Percentiles rank a stretch among this genome's conserved stretches.
These are phyloP conservation scores for Volucella bombylans DNA, from an alignment of 2,888 invertebrate species.

Conservation along the genomic window DNA sequence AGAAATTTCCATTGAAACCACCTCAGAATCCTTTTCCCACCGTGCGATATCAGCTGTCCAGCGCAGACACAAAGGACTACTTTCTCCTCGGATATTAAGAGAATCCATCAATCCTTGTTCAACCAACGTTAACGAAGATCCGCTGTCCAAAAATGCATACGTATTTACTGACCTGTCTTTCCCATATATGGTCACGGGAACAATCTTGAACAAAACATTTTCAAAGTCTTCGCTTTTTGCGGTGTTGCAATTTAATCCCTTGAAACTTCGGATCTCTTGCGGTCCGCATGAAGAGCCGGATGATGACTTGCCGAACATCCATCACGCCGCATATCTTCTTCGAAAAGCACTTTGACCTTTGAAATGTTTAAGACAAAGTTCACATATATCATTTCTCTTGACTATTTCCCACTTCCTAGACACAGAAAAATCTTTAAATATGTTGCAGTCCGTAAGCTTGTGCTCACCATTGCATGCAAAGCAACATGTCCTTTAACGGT, in stretches of 20 bases:
- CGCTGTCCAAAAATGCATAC: constrained; percentile 28
- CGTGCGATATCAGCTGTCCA: no score
- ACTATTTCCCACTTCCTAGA: constrained; percentile 8
- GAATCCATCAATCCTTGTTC: no score
- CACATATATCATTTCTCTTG: not conserved
- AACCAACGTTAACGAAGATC: constrained; percentile 16
- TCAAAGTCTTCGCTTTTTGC: no score
- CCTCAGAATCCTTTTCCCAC: no score
- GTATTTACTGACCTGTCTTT: constrained; percentile 19
- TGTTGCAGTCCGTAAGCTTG: not conserved
- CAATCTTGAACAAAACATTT: constrained; percentile 17
- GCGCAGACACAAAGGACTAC: no score
- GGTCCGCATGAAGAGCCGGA: no score
- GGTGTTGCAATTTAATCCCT: no score
- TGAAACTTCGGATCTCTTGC: no score
- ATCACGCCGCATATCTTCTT: not conserved
- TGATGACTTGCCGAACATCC: no score
- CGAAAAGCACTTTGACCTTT: constrained; percentile 6
- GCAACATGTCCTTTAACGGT: not conserved
- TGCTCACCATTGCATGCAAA: constrained; percentile 4
- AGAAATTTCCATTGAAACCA: no score
- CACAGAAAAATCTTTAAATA: constrained; percentile 4
- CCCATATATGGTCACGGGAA: constrained; percentile 45
- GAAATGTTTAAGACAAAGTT: constrained; percentile 1
- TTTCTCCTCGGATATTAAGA: constrained; percentile 4